Base-by-base conservation (phyloP, 2,113 vertebrate genomes). In the Poecilia latipinna region DNA sequence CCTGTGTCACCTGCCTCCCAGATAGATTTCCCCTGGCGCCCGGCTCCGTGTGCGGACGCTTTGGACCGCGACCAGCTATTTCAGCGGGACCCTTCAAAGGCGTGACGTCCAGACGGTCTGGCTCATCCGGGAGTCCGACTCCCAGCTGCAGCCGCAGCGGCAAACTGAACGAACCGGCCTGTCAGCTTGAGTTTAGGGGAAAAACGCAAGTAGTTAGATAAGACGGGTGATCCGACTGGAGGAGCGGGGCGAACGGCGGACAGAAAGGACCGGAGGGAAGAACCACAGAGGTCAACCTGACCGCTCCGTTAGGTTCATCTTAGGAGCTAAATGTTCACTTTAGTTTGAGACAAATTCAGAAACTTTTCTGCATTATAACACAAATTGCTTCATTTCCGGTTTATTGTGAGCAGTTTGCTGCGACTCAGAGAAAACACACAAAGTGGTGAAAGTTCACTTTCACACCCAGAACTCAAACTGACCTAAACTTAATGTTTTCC, bases 1-100 rank as follows among this genome's bases (percentile, higher is more conserved):
- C 79, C 76, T 85, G 80, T 84, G 70, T 71, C 84, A 79, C 80
- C 82, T 86, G 78, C 74, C 72, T 61, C 65, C 35, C 26, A 57
- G 51, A 22, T 24, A 13, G 44, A 1, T 68, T 79, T 76, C 65
- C 68, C 66, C 80, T 83, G 84, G 73, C 82, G 75, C 54, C 4
- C 1, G 1, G 0, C 29, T 57, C 7, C 11, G 15, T 62, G 79
- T 72, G 61, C 42, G 2, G 69, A 37, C 22, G 39, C 54, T 64
- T 72, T 82, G 65, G 78, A 85, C 51, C 0, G n/a, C 4, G 42
- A 24, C 72, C 80, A 73, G 67, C 33, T 63, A 4, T 73, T 78
- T 68, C 78, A 66, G 54, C 70, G 6, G 77, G 48, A 51, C 64
- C 44, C 32, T 70, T 72, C 65, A 72, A 10, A 26, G 24, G 68